phyloP scores from a whole-genome alignment of 2,888 invertebrate genomes.

The Hypomecis atomaria region DNA sequence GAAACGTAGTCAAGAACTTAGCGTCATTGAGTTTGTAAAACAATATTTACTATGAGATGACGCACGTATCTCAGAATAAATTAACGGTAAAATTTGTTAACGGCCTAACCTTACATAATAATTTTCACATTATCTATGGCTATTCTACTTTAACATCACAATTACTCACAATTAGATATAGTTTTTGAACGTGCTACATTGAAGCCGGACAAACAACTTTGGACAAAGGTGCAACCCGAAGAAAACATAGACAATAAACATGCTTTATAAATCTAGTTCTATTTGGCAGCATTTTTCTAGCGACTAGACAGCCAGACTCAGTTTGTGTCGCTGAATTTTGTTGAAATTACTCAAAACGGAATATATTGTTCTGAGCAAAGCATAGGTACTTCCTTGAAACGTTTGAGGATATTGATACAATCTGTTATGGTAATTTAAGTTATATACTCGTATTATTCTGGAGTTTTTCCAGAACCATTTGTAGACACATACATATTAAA shows the following conservation, averaged over 20 bases:
- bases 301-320: constrained; percentile 19
- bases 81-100: background rate
- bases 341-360: background rate
- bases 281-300: constrained; percentile 7
- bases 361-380: constrained; percentile 11
- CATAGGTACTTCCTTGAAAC: constrained; percentile 24
- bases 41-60: background rate
- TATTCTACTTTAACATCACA: constrained; percentile 18
- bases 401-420: background rate
- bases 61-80: too few relatives aligned
- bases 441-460: too few relatives aligned
- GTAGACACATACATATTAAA: too few relatives aligned
- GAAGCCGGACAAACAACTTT: constrained; percentile 26
- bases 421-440: background rate
- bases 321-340: constrained; percentile 27
- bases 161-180: constrained; percentile 14
- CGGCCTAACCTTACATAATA: background rate
- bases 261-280: constrained; percentile 5
- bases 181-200: constrained; percentile 15
- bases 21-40: too few relatives aligned
- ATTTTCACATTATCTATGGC: constrained; percentile 3
- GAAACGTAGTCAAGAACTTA: too few relatives aligned
- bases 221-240: constrained; percentile 22
- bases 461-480: too few relatives aligned
- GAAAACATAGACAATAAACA: constrained; percentile 33